A percentile compares a stretch with the other conserved stretches of the same genome.
phyloP scores from a whole-genome alignment of 2,888 invertebrate genomes.

The Serrognathus titanus region DNA sequence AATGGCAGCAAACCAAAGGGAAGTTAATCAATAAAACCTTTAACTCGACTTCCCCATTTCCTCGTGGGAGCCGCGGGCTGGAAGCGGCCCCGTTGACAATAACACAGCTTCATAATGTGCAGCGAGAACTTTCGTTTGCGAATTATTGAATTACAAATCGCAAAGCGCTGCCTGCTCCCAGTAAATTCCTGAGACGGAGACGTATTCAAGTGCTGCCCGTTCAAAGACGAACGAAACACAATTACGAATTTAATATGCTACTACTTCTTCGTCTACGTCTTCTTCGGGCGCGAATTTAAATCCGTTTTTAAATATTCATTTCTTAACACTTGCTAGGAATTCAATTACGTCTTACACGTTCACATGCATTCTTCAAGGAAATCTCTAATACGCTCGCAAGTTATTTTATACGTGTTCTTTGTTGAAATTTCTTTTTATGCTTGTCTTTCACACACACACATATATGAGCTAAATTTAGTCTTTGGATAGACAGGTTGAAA shows the following conservation, averaged over 20 bases:
- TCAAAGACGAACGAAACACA: conserved; percentile 6
- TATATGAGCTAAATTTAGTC: too few relatives aligned
- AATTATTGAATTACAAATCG: conserved; percentile 40
- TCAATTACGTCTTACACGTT: background rate
- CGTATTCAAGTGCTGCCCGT: background rate
- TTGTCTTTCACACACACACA: too few relatives aligned
- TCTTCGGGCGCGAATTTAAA: background rate
- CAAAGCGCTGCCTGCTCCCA: conserved; percentile 29
- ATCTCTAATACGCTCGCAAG: too few relatives aligned
- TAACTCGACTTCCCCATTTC: conserved; percentile 39
- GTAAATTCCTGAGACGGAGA: background rate
- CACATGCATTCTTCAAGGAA: background rate
- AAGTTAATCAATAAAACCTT: conserved; percentile 45
- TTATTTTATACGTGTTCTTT: too few relatives aligned
- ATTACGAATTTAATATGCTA: conserved; percentile 10
- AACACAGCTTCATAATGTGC: conserved; percentile 34
- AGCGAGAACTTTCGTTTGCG: conserved; percentile 32
- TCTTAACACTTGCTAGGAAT: background rate
- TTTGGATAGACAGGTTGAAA: too few relatives aligned
- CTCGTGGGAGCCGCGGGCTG: conserved; percentile 28
- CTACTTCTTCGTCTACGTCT: background rate
- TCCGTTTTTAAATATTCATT: background rate
- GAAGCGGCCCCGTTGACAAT: conserved; percentile 29
- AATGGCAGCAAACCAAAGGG: conserved; percentile 39
- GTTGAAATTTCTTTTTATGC: too few relatives aligned